Evolutionary conservation across 2,888 invertebrate genomes (phyloP).

Genomic region (Cantharis lateralis): DNA sequence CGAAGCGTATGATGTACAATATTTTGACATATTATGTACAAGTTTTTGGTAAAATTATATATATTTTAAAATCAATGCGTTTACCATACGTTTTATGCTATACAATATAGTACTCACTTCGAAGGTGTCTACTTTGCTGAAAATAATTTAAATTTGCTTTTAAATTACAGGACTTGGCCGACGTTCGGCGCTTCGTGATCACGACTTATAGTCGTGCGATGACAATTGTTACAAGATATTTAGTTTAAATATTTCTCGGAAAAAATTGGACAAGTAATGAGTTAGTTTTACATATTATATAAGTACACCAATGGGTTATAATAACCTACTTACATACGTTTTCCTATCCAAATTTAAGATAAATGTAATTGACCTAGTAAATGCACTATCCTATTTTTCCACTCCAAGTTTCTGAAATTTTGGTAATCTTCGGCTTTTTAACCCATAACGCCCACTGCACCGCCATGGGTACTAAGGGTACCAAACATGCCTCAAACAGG

Average conservation of each 20-base stretch:
- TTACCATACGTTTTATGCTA: background rate
- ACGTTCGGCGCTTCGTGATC: conserved; percentile 29
- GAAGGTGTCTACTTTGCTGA: background rate
- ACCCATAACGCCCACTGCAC: too few species aligned
- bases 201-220: conserved; percentile 26
- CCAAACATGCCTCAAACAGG: too few species aligned
- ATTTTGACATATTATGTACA: conserved; percentile 7
- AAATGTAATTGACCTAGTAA: too few species aligned
- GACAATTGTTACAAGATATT: conserved; percentile 11
- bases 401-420: too few species aligned
- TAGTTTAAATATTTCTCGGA: conserved; percentile 2
- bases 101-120: background rate
- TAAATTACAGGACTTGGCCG: conserved; percentile 26
- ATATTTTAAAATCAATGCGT: conserved; percentile 3
- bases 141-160: conserved; percentile 18
- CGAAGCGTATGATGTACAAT: background rate
- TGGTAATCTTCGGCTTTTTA: too few species aligned
- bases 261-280: conserved; percentile 1
- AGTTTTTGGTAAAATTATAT: conserved; percentile 6
- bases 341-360: too few species aligned
- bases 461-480: too few species aligned
- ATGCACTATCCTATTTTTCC: too few species aligned
- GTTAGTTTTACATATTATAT: background rate
- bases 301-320: background rate
- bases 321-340: too few species aligned